Conservation (phyloP, 2,888 invertebrate genomes). For the Orthosia gracilis region DNA sequence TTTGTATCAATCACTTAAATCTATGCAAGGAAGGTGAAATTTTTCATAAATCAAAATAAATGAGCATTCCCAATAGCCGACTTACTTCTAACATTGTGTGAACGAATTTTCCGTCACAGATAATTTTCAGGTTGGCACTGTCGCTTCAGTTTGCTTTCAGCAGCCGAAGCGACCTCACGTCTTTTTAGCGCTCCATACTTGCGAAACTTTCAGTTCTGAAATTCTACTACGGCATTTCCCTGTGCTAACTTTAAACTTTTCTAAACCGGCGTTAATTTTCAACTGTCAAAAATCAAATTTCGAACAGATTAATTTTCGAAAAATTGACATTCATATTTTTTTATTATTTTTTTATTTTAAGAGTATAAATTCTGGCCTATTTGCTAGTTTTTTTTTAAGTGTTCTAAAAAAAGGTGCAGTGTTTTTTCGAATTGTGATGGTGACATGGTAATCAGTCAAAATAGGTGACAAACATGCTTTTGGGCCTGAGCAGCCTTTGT, state of each 20-base stretch:
- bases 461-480: slow-evolving; percentile 79
- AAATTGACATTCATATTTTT: slow-evolving; percentile 1
- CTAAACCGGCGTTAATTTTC: background rate
- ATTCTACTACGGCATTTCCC: slow-evolving; percentile 3
- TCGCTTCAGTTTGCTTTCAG: slow-evolving; percentile 77
- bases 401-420: slow-evolving; percentile 47
- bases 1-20: slow-evolving; percentile 19
- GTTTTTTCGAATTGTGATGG: slow-evolving; percentile 70
- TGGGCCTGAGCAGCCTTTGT: slow-evolving; percentile 71
- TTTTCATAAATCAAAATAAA: slow-evolving; percentile 15
- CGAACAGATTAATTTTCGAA: background rate
- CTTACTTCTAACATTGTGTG: slow-evolving; percentile 22
- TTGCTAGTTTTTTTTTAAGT: slow-evolving; percentile 17
- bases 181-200: slow-evolving; percentile 34
- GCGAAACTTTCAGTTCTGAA: slow-evolving; percentile 68
- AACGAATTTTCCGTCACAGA: slow-evolving; percentile 51
- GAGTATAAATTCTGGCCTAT: background rate
- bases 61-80: background rate
- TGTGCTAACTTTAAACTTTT: background rate
- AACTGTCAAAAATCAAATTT: slow-evolving; percentile 5
- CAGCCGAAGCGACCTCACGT: slow-evolving; percentile 69
- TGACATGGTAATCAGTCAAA: slow-evolving; percentile 76
- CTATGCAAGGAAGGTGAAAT: background rate
- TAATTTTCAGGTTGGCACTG: slow-evolving; percentile 68
- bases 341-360: background rate